Evolutionary conservation across 2,113 vertebrate genomes (phyloP), one percentile per base, ranked within the genome.

Genomic region (Pandion haliaetus): DNA sequence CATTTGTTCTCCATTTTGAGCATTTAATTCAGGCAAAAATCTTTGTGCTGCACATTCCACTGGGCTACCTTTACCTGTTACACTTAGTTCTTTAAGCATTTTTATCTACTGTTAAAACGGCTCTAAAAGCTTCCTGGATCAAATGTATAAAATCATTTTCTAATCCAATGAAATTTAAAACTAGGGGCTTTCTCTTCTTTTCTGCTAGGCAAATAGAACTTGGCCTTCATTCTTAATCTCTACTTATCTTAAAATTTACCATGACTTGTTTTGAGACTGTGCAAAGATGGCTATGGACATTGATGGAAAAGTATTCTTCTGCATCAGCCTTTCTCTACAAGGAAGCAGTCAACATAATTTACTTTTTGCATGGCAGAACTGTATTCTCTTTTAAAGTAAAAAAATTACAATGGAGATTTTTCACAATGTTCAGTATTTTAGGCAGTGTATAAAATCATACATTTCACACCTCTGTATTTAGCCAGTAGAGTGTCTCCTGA

Each of bases 391-490:
- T 59, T 14, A 49, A 90, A 76, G 24, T 29, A 72, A 74, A 86
- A 71, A 81, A n/a, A 49, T 3, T 2, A 45, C 28, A 76, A 24
- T n/a, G 17, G 50, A 86, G 40, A 54, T 31, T 88, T 90, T 92
- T 80, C n/a, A 85, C 73, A 73, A 5, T 17, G 21, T 50, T 86
- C n/a, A 57, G 14, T 82, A 78, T 71, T 87, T 82, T 19, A 70
- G 47, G 29, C 15, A 91, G 14, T n/a, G 12, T 67, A 72, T 28
- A 87, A 90, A 93, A 79, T n/a, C 13, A 67, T 16, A 12, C 6
- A 47, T 86, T 80, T 88, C 95, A 18, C 78, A 99, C 99, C 98
- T 98, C 84, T 98, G 91, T 99, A 99, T 94, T 99, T 99, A 11
- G 93, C 90, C 63, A 97, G 97, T 42, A 98, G 96, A 25, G 84